Percentiles rank a stretch among this genome's conserved stretches.
These are phyloP conservation scores for Periophthalmus magnuspinnatus DNA, from an alignment of 2,797 vertebrate species.

Conservation along the genomic window DNA sequence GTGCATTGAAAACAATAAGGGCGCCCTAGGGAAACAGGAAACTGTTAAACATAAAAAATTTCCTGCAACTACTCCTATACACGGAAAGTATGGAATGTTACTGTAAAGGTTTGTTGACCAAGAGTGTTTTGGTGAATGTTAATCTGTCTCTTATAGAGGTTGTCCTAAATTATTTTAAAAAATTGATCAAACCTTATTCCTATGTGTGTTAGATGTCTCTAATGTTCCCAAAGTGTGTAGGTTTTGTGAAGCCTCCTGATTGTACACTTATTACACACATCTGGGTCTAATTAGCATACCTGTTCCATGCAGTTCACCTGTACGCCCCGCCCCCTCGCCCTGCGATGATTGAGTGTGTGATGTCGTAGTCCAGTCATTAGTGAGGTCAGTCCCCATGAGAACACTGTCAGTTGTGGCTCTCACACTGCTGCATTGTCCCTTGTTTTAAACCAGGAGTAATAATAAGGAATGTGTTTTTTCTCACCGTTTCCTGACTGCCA, in stretches of 20 bases:
- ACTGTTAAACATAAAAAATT: background rate
- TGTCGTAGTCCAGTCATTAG: slow-evolving; percentile 64
- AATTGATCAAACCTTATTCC: background rate
- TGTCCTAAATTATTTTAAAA: background rate
- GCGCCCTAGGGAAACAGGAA: slow-evolving; percentile 5
- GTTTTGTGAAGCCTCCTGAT: slow-evolving; percentile 24
- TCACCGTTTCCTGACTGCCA: slow-evolving; percentile 98
- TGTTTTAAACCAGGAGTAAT: slow-evolving; percentile 7
- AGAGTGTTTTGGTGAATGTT: background rate
- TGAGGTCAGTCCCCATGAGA: slow-evolving; percentile 58
- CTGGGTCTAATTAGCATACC: slow-evolving; percentile 60
- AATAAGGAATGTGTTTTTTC: slow-evolving; percentile 19
- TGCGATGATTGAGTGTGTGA: slow-evolving; percentile 56
- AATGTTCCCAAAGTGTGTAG: background rate
- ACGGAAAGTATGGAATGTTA: slow-evolving; percentile 4
- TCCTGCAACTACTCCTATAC: background rate
- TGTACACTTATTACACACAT: slow-evolving; percentile 46
- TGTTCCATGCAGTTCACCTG: slow-evolving; percentile 62
- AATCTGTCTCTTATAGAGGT: background rate
- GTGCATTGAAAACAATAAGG: background rate
- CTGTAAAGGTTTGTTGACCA: background rate
- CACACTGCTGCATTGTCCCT: slow-evolving; percentile 11
- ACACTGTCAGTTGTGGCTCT: slow-evolving; percentile 19
- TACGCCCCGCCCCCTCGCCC: slow-evolving; percentile 27
- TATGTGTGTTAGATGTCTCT: background rate